Percentiles rank a stretch among this genome's conserved stretches.
These are phyloP conservation scores for Drosophila quadrilineata DNA, from an alignment of 1,140 invertebrate genomes.

Conservation along the genomic window DNA sequence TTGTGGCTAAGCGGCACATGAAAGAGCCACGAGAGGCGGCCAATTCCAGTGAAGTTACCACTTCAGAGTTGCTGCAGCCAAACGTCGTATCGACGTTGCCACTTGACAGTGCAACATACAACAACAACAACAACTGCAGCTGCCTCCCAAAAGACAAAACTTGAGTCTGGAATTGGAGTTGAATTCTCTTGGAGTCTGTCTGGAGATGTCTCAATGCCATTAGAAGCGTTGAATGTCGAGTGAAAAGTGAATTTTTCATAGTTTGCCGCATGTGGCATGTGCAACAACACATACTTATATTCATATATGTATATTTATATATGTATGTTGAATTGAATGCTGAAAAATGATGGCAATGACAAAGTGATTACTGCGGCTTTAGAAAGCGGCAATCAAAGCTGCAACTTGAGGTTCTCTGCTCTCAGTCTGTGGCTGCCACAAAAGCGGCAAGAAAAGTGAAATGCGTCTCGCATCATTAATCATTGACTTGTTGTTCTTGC, in stretches of 20 bases:
- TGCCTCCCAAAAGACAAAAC: slow-evolving; percentile 29
- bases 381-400: slow-evolving; percentile 70
- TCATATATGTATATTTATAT: too few species aligned
- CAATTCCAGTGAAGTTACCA: slow-evolving; percentile 74
- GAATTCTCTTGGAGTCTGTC: slow-evolving; percentile 3
- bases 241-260: slow-evolving; percentile 71
- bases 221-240: slow-evolving; percentile 34
- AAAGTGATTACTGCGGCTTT: slow-evolving; percentile 65
- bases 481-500: slow-evolving; percentile 72
- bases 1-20: slow-evolving; percentile 12
- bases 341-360: slow-evolving; percentile 78
- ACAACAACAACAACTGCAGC: neutral
- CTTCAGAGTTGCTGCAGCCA: too few species aligned
- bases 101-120: slow-evolving; percentile 36
- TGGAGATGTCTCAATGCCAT: slow-evolving; percentile 73
- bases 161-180: too few species aligned
- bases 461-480: slow-evolving; percentile 69
- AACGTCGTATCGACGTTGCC: slow-evolving; percentile 46
- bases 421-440: slow-evolving; percentile 20
- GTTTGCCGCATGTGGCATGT: slow-evolving; percentile 44
- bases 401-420: slow-evolving; percentile 37
- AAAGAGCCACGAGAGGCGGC: slow-evolving; percentile 42
- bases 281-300: too few species aligned
- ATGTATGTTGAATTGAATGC: too few species aligned
- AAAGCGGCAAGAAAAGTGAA: slow-evolving; percentile 54